A percentile compares a stretch with the other conserved stretches of the same genome.
Evolutionary conservation across 2,797 vertebrate species (phyloP).

Genomic region (Enteromius paludinosus): DNA sequence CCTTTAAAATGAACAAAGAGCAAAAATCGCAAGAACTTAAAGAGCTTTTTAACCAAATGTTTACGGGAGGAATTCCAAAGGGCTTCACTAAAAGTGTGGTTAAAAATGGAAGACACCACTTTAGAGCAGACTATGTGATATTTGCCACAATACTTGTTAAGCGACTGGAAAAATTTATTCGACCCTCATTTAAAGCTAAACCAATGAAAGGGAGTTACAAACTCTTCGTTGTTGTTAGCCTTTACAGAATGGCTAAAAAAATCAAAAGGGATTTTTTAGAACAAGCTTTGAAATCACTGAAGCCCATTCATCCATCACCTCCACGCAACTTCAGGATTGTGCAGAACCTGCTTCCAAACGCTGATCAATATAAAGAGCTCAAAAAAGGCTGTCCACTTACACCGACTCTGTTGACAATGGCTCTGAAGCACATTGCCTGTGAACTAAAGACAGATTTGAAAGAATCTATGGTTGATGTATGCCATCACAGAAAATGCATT

Average conservation of each 20-base stretch:
- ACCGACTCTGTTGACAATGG: slow-evolving; percentile 5
- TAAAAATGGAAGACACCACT: neutral
- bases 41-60: neutral
- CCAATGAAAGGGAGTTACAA: neutral
- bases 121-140: slow-evolving; percentile 14
- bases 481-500: slow-evolving; percentile 32
- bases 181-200: slow-evolving; percentile 6
- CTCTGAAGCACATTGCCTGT: neutral
- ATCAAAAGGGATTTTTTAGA: slow-evolving; percentile 9
- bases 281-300: neutral
- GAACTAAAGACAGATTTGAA: neutral
- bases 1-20: neutral
- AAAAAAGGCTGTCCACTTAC: slow-evolving; percentile 22
- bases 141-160: slow-evolving; percentile 3
- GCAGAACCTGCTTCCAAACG: slow-evolving; percentile 7
- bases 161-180: neutral
- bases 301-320: neutral
- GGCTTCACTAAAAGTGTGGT: neutral
- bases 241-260: neutral
- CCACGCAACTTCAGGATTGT: slow-evolving; percentile 38
- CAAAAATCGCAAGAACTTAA: neutral
- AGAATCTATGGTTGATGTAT: slow-evolving; percentile 15
- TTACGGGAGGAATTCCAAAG: neutral
- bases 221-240: neutral
- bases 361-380: neutral